Evolutionary conservation across 2,888 invertebrate species (phyloP), one percentile per base, ranked within the genome.

Genomic region (Pseudanteris insignis): DNA sequence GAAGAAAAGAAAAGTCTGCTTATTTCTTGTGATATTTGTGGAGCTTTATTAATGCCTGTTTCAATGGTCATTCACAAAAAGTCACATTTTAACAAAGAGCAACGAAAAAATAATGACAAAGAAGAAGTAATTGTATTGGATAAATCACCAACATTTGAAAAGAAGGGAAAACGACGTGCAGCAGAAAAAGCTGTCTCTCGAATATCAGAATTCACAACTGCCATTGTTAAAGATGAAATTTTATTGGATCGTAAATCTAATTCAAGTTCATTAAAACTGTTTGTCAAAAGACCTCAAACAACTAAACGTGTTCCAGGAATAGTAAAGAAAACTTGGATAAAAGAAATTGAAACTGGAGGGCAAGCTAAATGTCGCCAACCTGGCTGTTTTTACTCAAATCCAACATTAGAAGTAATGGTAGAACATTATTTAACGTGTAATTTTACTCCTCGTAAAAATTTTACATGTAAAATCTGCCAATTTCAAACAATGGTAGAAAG

Each of bases 11-110:
- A 51, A 7, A 63, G 37, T 2, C 44, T 83, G 29, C 83, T 84
- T 77, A 76, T 80, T 3, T 53, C 74, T 2, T 89, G 88, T 69
- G 76, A 82, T 0, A 68, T 84, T 41, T 89, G 89, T 73, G 67
- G 81, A 65, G 77, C 84, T 74, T 69, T 76, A 76, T 75, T 84
- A 71, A 78, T 84, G 71, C 84, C 85, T 18, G 82, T 85, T 40
- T 88, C 88, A 63, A 79, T 86, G 70, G 82, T 81, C 37, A 82
- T 83, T 40, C 89, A 89, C 68, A 82, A 85, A 73, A 77, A 81
- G 43, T 66, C 73, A 63, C 85, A 86, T 64, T 77, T 82, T 34
- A 72, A 81, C 13, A 63, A 67, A 14, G 70, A 67, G 11, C 28
- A 21, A 26, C 25, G 30, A 14, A 9, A 36, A 24, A 21, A 2